Evolutionary conservation across 1,140 invertebrate species (phyloP).

Genomic region (Ganaspis sp.): DNA sequence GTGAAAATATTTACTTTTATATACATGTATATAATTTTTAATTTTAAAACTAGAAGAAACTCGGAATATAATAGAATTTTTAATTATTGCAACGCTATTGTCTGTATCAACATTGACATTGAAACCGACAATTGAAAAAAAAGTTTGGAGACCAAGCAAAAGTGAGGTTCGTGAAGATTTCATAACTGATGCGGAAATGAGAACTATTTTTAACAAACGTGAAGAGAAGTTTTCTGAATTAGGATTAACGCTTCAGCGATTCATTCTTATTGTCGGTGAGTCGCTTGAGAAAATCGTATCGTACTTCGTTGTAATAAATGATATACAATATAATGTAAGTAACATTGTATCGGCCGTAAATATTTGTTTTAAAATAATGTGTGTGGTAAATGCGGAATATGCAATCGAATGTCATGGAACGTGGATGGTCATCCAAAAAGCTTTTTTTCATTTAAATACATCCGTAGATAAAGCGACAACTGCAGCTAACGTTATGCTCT

Average conservation of each 20-base stretch:
- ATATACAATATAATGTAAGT: background rate
- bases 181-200: background rate
- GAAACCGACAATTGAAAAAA: background rate
- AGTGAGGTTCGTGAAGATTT: background rate
- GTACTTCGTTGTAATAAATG: background rate
- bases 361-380: background rate
- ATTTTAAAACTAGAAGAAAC: background rate
- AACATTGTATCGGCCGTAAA: background rate
- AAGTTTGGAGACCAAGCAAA: background rate
- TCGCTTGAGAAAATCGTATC: background rate
- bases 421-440: background rate
- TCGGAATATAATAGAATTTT: background rate
- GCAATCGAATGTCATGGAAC: background rate
- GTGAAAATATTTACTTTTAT: no score
- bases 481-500: background rate
- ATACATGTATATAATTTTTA: background rate
- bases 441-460: background rate
- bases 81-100: background rate
- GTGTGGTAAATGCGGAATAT: background rate
- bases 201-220: background rate
- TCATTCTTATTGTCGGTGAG: background rate
- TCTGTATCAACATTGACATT: background rate
- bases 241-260: background rate
- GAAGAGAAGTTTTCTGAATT: background rate
- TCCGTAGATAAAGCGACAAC: background rate